Evolutionary conservation across 1,140 invertebrate genomes (phyloP).

Genomic region (Trachymyrmex cornetzi): DNA sequence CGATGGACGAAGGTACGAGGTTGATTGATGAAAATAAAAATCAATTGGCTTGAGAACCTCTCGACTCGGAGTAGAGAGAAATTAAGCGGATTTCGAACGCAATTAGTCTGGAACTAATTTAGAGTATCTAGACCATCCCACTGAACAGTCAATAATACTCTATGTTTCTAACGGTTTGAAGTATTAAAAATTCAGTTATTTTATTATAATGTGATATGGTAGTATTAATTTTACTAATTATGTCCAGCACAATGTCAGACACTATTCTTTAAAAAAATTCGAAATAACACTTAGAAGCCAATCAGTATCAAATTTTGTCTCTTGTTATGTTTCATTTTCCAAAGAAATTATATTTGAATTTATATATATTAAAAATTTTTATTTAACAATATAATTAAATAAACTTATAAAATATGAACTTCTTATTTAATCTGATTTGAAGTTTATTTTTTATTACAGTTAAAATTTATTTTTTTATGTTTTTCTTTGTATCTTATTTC

Average conservation of each 20-base stretch:
- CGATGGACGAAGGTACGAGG: constrained; percentile 20
- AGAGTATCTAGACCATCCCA: not conserved
- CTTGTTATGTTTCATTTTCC: not conserved
- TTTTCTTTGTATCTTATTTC: not conserved
- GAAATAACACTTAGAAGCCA: not conserved
- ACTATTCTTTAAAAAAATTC: constrained; percentile 9
- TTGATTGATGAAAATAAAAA: constrained; percentile 67
- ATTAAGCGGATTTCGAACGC: constrained; percentile 62
- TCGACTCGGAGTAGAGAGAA: constrained; percentile 22
- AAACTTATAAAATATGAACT: not conserved
- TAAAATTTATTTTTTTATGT: not conserved
- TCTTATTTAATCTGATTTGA: not conserved
- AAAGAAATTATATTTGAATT: not conserved
- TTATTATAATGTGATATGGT: not conserved
- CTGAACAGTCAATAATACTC: constrained; percentile 24
- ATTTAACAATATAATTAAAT: not conserved
- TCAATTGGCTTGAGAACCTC: constrained; percentile 41
- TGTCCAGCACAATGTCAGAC: not conserved
- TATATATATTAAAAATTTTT: not conserved
- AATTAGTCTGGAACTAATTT: constrained; percentile 46
- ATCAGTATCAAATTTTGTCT: not conserved
- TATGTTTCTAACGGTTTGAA: constrained; percentile 31
- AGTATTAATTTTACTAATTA: not conserved
- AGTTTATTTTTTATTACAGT: not conserved
- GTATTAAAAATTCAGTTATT: constrained; percentile 16